These are phyloP conservation scores for Uria aalge DNA, from an alignment of 2,113 vertebrate species.

Conservation along the genomic window DNA sequence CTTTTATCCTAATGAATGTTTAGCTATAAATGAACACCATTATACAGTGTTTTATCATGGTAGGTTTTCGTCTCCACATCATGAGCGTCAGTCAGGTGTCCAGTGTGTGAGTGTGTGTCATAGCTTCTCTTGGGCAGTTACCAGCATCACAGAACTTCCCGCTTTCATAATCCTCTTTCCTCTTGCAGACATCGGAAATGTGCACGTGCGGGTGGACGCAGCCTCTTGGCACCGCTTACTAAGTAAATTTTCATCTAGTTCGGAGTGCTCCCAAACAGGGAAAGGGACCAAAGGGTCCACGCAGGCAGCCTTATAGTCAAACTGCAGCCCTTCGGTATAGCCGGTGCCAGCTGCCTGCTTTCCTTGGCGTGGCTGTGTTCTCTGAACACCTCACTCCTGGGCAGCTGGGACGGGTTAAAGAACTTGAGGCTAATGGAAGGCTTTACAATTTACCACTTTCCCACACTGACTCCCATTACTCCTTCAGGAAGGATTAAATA, in stretches of 20 bases:
- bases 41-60: background rate
- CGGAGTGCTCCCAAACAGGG: background rate
- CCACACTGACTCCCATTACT: background rate
- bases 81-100: background rate
- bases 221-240: background rate
- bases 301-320: background rate
- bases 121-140: rapidly evolving
- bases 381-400: background rate
- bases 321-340: rapidly evolving
- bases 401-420: background rate
- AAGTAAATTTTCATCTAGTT: background rate
- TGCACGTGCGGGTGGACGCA: rapidly evolving
- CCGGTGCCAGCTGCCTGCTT: background rate
- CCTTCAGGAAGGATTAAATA: background rate
- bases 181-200: background rate
- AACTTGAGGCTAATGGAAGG: no score
- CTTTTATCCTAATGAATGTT: background rate
- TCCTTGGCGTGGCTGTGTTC: background rate
- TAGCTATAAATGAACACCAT: background rate
- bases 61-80: background rate
- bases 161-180: background rate
- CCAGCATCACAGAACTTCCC: background rate
- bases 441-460: background rate
- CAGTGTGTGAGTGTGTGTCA: rapidly evolving
- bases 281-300: background rate